Evolutionary conservation across 2,797 vertebrate genomes (phyloP).

Genomic region (Gephyroberyx darwinii): DNA sequence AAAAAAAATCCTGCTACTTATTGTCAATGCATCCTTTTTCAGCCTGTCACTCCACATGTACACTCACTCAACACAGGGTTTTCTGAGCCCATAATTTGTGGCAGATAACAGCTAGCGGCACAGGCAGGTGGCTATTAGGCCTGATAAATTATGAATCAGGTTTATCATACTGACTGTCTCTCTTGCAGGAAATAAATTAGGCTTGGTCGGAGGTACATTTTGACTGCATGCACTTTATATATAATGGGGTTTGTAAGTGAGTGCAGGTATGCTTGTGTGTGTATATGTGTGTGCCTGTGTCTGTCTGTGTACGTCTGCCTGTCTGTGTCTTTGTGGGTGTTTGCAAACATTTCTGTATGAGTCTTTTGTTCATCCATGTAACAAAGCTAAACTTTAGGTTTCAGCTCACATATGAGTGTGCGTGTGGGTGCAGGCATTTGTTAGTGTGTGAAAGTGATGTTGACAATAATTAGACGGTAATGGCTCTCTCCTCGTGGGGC

Average conservation of each 20-base stretch:
- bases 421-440: conserved; percentile 16
- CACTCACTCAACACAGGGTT: conserved; percentile 55
- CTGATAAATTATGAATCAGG: conserved; percentile 78
- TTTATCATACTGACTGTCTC: conserved; percentile 67
- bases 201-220: conserved; percentile 48
- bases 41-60: conserved; percentile 54
- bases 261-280: conserved; percentile 20
- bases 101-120: conserved; percentile 66
- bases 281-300: background rate
- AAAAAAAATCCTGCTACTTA: conserved; percentile 34
- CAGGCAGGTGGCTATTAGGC: conserved; percentile 77
- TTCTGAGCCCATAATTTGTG: conserved; percentile 64
- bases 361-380: conserved; percentile 18
- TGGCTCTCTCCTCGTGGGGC: conserved; percentile 63
- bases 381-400: conserved; percentile 33
- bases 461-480: conserved; percentile 71
- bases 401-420: conserved; percentile 9
- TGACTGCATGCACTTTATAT: conserved; percentile 32
- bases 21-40: conserved; percentile 52
- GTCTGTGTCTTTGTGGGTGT: background rate
- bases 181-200: conserved; percentile 65
- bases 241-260: conserved; percentile 46
- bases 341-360: conserved; percentile 22
- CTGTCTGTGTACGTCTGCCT: conserved; percentile 14
- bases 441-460: conserved; percentile 45